Evolutionary conservation across 2,797 vertebrate genomes (phyloP).

Genomic region (Prunella strophiata): DNA sequence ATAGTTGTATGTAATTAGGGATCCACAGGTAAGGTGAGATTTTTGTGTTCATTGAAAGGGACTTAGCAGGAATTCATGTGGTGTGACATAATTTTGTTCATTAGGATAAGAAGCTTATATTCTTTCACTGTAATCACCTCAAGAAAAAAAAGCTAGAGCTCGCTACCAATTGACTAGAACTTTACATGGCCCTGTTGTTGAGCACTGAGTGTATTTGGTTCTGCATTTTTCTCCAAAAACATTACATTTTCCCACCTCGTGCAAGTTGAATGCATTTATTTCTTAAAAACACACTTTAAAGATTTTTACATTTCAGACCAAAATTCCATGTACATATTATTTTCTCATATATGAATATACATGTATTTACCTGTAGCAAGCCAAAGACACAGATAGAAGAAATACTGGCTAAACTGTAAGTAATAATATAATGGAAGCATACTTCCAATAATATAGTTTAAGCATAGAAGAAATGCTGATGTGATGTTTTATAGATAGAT

Average conservation of each 20-base stretch:
- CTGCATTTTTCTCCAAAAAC: background rate
- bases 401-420: background rate
- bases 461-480: background rate
- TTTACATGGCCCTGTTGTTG: background rate
- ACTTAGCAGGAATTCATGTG: background rate
- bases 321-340: background rate
- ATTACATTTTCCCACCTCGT: background rate
- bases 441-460: background rate
- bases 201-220: background rate
- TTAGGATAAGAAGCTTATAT: slow-evolving; percentile 14
- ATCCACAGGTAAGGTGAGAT: background rate
- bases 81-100: slow-evolving; percentile 29
- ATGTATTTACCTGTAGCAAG: background rate
- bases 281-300: background rate
- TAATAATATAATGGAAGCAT: background rate
- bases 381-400: background rate
- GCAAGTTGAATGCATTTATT: background rate
- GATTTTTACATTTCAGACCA: background rate
- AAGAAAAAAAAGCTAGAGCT: background rate
- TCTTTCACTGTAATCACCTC: slow-evolving; percentile 9
- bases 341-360: background rate
- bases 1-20: slow-evolving; percentile 5
- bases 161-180: background rate
- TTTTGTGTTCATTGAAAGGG: slow-evolving; percentile 18
- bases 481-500: background rate